phyloP scores from a whole-genome alignment of 2,797 vertebrate genomes.

The Leucoraja ocellata region DNA sequence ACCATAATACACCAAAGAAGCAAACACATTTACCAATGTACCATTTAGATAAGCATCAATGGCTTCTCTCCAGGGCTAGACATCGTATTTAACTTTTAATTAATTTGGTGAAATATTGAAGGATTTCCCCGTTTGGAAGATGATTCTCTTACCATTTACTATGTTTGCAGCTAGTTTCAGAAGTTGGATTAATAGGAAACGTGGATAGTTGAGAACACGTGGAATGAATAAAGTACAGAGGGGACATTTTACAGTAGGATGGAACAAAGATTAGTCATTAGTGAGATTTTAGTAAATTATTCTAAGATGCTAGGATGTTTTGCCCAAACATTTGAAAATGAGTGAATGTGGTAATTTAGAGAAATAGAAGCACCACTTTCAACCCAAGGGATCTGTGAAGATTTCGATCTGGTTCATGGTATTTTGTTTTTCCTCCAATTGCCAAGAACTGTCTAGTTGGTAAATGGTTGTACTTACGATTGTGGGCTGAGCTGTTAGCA shows the following conservation, averaged over 20 bases:
- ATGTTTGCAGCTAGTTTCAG: background rate
- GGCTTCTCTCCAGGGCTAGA: background rate
- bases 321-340: background rate
- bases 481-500: conserved; percentile 58
- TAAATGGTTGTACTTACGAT: conserved; percentile 57
- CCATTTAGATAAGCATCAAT: background rate
- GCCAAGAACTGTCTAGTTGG: background rate
- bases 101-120: background rate
- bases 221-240: background rate
- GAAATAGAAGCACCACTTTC: background rate
- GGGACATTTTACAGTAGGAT: background rate
- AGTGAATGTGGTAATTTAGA: background rate
- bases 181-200: background rate
- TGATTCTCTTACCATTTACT: background rate
- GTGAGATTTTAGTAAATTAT: conserved; percentile 2
- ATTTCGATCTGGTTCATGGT: background rate
- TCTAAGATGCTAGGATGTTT: background rate
- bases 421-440: background rate
- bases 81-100: background rate
- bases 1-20: background rate
- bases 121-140: background rate
- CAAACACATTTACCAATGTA: background rate
- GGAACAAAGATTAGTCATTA: background rate
- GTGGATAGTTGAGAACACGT: background rate
- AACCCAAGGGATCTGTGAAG: background rate